Conservation (phyloP, 2,797 vertebrate species). For the Aeoliscus strigatus region DNA sequence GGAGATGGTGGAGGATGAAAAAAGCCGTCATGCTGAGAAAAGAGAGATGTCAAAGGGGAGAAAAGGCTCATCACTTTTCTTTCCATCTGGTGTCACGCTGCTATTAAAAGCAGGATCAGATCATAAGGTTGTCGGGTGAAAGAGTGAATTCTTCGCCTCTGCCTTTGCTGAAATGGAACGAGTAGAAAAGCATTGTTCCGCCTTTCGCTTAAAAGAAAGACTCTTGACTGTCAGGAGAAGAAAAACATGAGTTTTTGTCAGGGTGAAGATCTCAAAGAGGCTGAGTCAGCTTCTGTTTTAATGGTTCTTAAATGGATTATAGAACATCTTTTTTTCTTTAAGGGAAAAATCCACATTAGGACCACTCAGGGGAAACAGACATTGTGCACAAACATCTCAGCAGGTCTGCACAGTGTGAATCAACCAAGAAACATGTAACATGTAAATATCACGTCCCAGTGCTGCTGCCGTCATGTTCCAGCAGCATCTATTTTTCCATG, state of each 20-base stretch:
- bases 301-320: constrained; percentile 3
- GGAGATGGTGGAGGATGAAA: constrained; percentile 38
- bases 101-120: constrained; percentile 44
- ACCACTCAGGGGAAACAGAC: background rate
- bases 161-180: constrained; percentile 31
- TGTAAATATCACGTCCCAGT: no score
- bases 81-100: constrained; percentile 22
- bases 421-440: no score
- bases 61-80: constrained; percentile 31
- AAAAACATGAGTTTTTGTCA: constrained; percentile 40
- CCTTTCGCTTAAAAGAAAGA: constrained; percentile 37
- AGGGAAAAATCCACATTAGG: background rate
- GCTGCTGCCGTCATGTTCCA: no score
- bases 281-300: constrained; percentile 19
- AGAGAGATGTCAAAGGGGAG: constrained; percentile 16
- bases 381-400: background rate
- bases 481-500: no score
- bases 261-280: constrained; percentile 18
- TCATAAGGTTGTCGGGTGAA: constrained; percentile 43
- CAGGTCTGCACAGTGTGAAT: background rate
- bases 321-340: background rate
- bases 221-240: constrained; percentile 48
- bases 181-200: constrained; percentile 31
- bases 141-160: constrained; percentile 35
- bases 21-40: constrained; percentile 31